Conservation (phyloP, 2,888 invertebrate species). For the Epinotia brunnichana region DNA sequence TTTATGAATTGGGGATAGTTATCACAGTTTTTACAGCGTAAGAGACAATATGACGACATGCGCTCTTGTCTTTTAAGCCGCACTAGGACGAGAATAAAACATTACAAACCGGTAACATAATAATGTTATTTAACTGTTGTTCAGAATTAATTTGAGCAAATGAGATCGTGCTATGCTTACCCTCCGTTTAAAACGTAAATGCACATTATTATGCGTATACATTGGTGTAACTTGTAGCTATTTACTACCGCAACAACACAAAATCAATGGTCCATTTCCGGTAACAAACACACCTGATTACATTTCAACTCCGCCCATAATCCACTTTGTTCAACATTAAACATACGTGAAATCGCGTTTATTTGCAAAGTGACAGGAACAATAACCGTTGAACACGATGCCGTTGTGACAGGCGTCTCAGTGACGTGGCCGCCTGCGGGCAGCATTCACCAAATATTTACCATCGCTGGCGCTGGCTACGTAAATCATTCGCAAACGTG, state of each 20-base stretch:
- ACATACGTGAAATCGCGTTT: not conserved
- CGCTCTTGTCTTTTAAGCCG: no score
- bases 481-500: constrained; percentile 58
- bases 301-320: not conserved
- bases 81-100: no score
- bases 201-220: not conserved
- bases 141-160: not conserved
- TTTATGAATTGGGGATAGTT: no score
- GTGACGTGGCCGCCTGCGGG: constrained; percentile 51
- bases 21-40: not conserved
- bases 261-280: not conserved
- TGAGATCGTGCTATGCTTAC: not conserved
- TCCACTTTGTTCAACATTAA: not conserved
- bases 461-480: constrained; percentile 49
- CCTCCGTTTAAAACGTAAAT: not conserved
- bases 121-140: not conserved
- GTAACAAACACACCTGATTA: not conserved
- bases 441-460: constrained; percentile 59
- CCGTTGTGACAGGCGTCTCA: constrained; percentile 40
- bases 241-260: not conserved
- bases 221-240: not conserved
- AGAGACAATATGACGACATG: not conserved
- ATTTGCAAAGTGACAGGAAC: constrained; percentile 35
- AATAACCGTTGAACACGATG: constrained; percentile 37
- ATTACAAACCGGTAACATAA: no score